phyloP scores from a whole-genome alignment of 2,113 vertebrate species.

The Otolemur garnettii region DNA sequence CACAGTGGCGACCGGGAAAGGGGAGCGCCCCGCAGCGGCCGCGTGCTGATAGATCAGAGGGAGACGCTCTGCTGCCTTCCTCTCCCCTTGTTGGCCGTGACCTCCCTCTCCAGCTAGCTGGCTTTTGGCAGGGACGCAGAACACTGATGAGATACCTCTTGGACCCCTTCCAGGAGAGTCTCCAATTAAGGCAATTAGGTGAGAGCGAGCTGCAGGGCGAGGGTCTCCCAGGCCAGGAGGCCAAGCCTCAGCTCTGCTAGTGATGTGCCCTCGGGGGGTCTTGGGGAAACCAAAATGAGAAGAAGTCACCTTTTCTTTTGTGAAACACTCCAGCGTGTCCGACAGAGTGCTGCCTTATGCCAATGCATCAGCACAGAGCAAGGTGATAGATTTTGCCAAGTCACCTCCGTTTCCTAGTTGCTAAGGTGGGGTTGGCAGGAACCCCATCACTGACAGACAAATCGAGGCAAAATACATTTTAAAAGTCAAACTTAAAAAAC shows the following conservation, averaged over 20 bases:
- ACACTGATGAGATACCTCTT: neutral
- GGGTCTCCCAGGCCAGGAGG: neutral
- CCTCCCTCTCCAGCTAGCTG: neutral
- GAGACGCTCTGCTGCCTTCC: neutral
- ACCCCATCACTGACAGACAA: neutral
- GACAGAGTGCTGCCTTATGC: neutral
- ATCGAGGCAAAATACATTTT: neutral
- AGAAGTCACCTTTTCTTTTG: neutral
- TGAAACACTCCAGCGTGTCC: neutral
- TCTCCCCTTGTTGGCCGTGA: neutral
- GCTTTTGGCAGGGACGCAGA: constrained; percentile 21
- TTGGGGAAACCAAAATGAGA: neutral
- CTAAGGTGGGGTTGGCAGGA: constrained; percentile 26
- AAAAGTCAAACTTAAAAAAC: neutral
- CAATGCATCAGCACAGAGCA: neutral
- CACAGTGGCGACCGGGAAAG: neutral
- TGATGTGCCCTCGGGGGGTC: neutral
- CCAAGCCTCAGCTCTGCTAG: neutral
- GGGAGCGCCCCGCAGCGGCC: neutral
- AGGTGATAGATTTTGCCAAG: neutral
- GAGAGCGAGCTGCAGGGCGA: neutral
- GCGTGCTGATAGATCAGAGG: neutral
- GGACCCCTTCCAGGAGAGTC: constrained; percentile 19
- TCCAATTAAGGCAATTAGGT: constrained; percentile 21
- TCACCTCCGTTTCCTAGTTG: neutral